Evolutionary conservation across 2,888 invertebrate species (phyloP).

Genomic region (Meta bourneti): DNA sequence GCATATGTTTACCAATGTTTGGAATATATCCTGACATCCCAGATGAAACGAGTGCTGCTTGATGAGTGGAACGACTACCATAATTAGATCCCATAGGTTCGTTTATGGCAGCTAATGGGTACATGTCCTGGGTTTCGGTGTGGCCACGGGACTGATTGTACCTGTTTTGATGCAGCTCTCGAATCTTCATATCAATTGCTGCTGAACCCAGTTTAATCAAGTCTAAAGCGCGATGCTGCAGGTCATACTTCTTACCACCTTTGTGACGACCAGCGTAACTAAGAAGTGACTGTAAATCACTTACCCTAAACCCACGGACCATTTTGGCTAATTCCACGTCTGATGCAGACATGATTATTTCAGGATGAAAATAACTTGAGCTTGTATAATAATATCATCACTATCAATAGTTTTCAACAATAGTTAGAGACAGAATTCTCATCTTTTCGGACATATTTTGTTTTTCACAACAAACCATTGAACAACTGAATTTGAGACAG

Average conservation of each 20-base stretch:
- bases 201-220: slow-evolving; percentile 86
- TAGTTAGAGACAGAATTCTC: too few relatives aligned
- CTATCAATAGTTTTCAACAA: too few relatives aligned
- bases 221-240: slow-evolving; percentile 88
- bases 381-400: too few relatives aligned
- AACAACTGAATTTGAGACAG: too few relatives aligned
- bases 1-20: slow-evolving; percentile 25
- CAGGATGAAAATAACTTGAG: neutral
- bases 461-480: too few relatives aligned
- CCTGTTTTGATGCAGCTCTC: slow-evolving; percentile 85
- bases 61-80: slow-evolving; percentile 7
- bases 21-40: slow-evolving; percentile 2
- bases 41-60: neutral
- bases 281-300: slow-evolving; percentile 90
- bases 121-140: slow-evolving; percentile 37
- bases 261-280: slow-evolving; percentile 90
- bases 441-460: too few relatives aligned
- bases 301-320: slow-evolving; percentile 88
- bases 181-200: slow-evolving; percentile 85
- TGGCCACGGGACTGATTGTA: slow-evolving; percentile 31
- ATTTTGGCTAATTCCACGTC: slow-evolving; percentile 81
- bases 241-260: slow-evolving; percentile 89
- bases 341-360: slow-evolving; percentile 4
- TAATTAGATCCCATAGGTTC: slow-evolving; percentile 5
- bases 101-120: slow-evolving; percentile 4